These are phyloP conservation scores for Neolamprologus longior DNA, from an alignment of 2,113 vertebrate genomes.

Conservation along the genomic window DNA sequence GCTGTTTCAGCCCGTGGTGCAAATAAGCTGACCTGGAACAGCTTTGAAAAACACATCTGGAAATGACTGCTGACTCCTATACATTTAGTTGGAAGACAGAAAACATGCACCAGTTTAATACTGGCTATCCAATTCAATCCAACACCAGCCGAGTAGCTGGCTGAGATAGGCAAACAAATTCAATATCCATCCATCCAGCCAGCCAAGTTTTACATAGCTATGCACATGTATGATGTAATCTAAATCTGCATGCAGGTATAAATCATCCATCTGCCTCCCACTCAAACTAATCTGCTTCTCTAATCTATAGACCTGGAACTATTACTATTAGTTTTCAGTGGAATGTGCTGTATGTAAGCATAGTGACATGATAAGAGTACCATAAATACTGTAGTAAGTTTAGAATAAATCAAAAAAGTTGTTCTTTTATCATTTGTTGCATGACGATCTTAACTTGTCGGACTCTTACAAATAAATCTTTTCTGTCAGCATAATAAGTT, in stretches of 20 bases:
- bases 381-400: neutral
- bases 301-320: neutral
- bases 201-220: neutral
- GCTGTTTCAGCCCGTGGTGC: neutral
- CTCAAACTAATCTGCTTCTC: neutral
- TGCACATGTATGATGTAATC: neutral
- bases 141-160: neutral
- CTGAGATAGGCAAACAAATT: neutral
- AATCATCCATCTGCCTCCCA: neutral
- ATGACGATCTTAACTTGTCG: neutral
- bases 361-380: neutral
- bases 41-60: neutral
- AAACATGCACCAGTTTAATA: neutral
- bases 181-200: fast-evolving
- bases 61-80: neutral
- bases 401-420: neutral
- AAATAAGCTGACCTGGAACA: neutral
- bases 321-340: neutral
- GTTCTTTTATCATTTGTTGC: neutral
- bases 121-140: neutral
- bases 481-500: neutral
- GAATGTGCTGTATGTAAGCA: neutral
- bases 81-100: neutral
- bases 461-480: neutral
- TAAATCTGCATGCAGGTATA: neutral